A percentile compares a stretch with the other conserved stretches of the same genome.
Conservation (phyloP, 1,140 invertebrate genomes). For the Heliconius eleuchia region DNA sequence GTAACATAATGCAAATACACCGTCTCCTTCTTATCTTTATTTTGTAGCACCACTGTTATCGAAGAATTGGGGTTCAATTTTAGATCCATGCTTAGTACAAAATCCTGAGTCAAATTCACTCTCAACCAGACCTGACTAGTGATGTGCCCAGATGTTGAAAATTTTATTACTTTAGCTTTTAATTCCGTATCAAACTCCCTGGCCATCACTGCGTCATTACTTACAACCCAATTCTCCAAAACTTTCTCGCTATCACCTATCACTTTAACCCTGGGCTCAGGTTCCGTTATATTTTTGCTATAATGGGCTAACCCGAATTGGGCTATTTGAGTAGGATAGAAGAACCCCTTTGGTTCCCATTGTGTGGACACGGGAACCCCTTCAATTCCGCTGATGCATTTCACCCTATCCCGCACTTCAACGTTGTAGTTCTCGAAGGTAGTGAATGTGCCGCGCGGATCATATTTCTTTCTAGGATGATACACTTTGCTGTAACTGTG, state of each 20-base stretch:
- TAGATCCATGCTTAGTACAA: slow-evolving; percentile 90
- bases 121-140: slow-evolving; percentile 86
- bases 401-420: slow-evolving; percentile 95
- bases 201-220: slow-evolving; percentile 84
- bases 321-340: slow-evolving; percentile 99
- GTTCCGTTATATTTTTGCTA: slow-evolving; percentile 95
- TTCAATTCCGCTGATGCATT: slow-evolving; percentile 95
- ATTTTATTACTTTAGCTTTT: slow-evolving; percentile 85
- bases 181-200: slow-evolving; percentile 83
- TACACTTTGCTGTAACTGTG: slow-evolving; percentile 97
- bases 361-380: slow-evolving; percentile 97
- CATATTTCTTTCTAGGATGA: slow-evolving; percentile 92
- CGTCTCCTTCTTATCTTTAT: slow-evolving; percentile 88
- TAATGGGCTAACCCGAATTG: slow-evolving; percentile 99
- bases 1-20: slow-evolving; percentile 93
- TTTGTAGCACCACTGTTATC: slow-evolving; percentile 89
- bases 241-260: slow-evolving; percentile 89
- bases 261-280: slow-evolving; percentile 85
- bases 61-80: slow-evolving; percentile 89
- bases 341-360: slow-evolving; percentile 96
- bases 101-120: slow-evolving; percentile 88
- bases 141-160: slow-evolving; percentile 86
- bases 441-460: slow-evolving; percentile 94
- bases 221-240: slow-evolving; percentile 85
- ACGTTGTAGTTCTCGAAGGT: slow-evolving; percentile 99